phyloP scores from a whole-genome alignment of 2,888 invertebrate genomes.

The Eustalomyia histrio region DNA sequence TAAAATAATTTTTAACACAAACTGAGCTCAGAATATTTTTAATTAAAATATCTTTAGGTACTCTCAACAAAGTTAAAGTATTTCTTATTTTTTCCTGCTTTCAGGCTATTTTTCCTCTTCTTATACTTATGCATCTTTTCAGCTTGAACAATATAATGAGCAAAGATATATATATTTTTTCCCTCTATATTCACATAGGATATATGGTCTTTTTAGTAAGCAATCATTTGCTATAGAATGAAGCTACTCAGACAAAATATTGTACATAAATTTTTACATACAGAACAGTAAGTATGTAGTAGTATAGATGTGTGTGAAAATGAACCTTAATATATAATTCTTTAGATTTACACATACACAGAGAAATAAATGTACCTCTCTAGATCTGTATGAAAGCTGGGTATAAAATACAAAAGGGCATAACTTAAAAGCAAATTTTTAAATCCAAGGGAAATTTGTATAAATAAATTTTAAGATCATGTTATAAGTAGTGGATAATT shows the following conservation, averaged over 20 bases:
- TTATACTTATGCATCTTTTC: not conserved
- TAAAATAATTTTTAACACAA: too few relatives aligned
- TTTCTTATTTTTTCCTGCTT: not conserved
- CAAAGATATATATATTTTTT: conserved; percentile 10
- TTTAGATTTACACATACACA: not conserved
- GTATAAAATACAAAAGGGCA: not conserved
- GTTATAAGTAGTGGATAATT: too few relatives aligned
- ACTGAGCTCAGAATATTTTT: too few relatives aligned
- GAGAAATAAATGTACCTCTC: not conserved
- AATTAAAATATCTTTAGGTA: too few relatives aligned
- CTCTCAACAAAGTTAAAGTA: too few relatives aligned
- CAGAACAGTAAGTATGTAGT: not conserved
- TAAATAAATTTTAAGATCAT: too few relatives aligned
- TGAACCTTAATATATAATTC: conserved; percentile 13
- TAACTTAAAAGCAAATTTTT: too few relatives aligned
- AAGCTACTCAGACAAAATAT: conserved; percentile 26
- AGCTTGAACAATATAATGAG: conserved; percentile 24
- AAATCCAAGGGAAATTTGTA: too few relatives aligned
- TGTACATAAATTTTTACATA: not conserved
- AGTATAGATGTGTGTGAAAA: not conserved
- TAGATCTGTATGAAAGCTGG: not conserved
- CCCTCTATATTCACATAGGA: not conserved
- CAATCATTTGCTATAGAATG: conserved; percentile 35
- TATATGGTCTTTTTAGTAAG: conserved; percentile 7
- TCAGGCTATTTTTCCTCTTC: not conserved